Evolutionary conservation across 1,140 invertebrate genomes (phyloP), one percentile per base, ranked within the genome.

Genomic region (Frieseomelitta varia): DNA sequence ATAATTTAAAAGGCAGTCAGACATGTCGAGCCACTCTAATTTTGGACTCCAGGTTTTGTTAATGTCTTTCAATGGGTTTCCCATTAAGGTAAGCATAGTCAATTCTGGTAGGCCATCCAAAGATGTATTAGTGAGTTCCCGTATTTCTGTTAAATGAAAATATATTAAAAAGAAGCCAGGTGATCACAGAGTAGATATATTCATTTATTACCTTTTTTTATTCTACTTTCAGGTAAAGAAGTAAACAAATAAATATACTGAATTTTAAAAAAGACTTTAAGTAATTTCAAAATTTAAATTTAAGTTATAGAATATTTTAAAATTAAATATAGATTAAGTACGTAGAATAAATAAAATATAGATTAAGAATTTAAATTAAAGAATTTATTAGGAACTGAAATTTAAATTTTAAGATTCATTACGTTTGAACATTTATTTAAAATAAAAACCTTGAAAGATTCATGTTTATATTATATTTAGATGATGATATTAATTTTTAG

Each of bases 11-110:
- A 86, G 74, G 85, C 94, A 94, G 79, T 92, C 86, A 24, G 94
- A 95, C 80, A 94, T 81, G 85, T 94, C 93, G 39, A 95, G 85
- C 86, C 86, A 92, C 81, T 81, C 88, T 39, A 95, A 76, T 79
- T 87, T 93, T n/a, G 87, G 65, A 78, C 92, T 92, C 51, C 68
- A 85, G 47, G 93, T 88, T 65, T 90, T 87, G n/a, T 91, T 58
- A 67, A 95, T 79, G 14, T 65, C 85, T 85, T 87, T 91, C 85
- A 95, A 82, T 17, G 94, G 93, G 85, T 94, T 95, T 77, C 87
- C 89, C 61, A 81, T 68, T 53, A 95, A 86, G 61, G 79, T 94
- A 51, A 95, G 79, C 19, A 73, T 90, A 3, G 68, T 89, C 55
- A 95, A 81, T 56, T 85, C 86, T 39, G 93, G 88, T 11, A 95